phyloP scores from a whole-genome alignment of 2,113 vertebrate species.

The Microtus montanus region DNA sequence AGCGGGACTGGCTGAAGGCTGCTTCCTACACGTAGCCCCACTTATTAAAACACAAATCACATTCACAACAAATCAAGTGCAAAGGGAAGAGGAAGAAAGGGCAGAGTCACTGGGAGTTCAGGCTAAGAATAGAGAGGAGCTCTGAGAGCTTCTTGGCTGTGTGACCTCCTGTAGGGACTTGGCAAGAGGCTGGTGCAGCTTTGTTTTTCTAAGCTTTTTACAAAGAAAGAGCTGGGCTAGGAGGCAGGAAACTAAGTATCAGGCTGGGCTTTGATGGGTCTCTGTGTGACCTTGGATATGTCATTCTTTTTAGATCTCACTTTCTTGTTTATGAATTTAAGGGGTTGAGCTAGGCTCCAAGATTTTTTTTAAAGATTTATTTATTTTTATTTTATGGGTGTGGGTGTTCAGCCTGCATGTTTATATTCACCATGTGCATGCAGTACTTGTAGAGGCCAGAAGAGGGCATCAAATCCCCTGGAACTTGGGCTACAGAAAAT shows the following conservation, averaged over 20 bases:
- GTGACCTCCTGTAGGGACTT: slow-evolving; percentile 84
- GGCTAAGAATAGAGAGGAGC: slow-evolving; percentile 86
- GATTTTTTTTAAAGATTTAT: background rate
- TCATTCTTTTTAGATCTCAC: background rate
- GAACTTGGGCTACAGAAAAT: background rate
- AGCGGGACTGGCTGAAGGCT: slow-evolving; percentile 11
- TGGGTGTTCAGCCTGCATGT: background rate
- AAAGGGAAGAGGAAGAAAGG: background rate
- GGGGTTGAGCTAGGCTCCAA: no score
- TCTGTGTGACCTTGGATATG: background rate
- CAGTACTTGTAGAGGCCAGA: background rate
- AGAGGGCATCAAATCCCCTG: background rate
- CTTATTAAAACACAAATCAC: slow-evolving; percentile 79
- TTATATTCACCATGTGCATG: background rate
- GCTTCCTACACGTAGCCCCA: slow-evolving; percentile 83
- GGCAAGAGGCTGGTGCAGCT: slow-evolving; percentile 70
- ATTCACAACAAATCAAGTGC: slow-evolving; percentile 43
- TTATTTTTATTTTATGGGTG: background rate
- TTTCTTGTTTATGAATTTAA: background rate
- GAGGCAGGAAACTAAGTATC: slow-evolving; percentile 13
- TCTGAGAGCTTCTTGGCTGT: slow-evolving; percentile 82
- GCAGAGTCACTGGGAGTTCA: slow-evolving; percentile 85
- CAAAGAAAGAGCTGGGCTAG: background rate
- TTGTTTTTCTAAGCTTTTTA: slow-evolving; percentile 72
- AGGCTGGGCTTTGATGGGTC: background rate